Evolutionary conservation across 2,113 vertebrate species (phyloP).

Genomic region (Laterallus jamaicensis): DNA sequence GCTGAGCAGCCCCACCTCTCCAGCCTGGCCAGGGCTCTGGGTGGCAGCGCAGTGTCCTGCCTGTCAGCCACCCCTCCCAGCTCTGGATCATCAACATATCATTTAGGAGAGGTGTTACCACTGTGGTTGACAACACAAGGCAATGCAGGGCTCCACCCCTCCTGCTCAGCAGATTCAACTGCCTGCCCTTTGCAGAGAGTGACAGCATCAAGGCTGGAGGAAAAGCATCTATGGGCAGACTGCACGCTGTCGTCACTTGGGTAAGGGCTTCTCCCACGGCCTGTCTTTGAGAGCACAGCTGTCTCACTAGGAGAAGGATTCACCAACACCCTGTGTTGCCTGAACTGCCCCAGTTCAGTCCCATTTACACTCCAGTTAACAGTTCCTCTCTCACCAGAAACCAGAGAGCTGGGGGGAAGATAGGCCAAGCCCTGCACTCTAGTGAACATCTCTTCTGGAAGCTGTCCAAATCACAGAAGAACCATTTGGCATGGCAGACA

Average conservation of each 20-base stretch:
- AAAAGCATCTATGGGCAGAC: neutral
- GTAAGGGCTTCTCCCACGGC: neutral
- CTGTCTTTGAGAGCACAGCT: neutral
- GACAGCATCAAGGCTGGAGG: neutral
- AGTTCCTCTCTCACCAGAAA: neutral
- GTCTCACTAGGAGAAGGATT: neutral
- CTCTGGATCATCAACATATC: no score
- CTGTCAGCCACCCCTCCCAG: no score
- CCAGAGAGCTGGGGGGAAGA: neutral
- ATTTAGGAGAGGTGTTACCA: neutral
- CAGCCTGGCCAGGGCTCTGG: no score
- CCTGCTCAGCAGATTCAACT: neutral
- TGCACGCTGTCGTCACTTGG: no score
- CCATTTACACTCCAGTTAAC: neutral
- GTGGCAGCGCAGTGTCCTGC: no score
- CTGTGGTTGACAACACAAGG: neutral
- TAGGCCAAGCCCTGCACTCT: neutral
- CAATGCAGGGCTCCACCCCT: neutral
- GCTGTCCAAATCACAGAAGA: constrained; percentile 43
- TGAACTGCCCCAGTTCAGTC: neutral
- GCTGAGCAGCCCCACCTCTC: no score
- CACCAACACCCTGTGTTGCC: neutral
- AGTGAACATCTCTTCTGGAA: constrained; percentile 17
- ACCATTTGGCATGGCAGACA: constrained; percentile 59
- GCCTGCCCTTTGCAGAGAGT: no score